These are phyloP conservation scores for Cosmia pyralina DNA, from an alignment of 2,888 invertebrate genomes.

Conservation along the genomic window DNA sequence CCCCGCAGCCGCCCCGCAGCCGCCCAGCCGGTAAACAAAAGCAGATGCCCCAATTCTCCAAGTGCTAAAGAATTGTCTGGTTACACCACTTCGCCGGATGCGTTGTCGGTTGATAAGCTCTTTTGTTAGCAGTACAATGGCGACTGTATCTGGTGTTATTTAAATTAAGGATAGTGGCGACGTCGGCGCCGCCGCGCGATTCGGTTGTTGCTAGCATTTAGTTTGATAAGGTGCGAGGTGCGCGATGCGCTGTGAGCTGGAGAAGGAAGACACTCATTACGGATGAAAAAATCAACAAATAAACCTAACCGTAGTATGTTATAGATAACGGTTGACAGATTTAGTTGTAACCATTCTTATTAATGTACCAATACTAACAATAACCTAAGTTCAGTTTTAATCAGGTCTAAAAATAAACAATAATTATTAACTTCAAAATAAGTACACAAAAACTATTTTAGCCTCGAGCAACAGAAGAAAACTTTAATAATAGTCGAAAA, in stretches of 20 bases:
- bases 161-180: conserved; percentile 54
- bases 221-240: conserved; percentile 46
- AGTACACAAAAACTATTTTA: neutral
- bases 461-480: neutral
- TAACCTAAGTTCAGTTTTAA: neutral
- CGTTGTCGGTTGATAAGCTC: conserved; percentile 62
- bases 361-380: neutral
- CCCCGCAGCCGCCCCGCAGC: conserved; percentile 41
- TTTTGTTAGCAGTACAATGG: conserved; percentile 61
- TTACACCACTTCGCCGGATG: conserved; percentile 55
- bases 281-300: neutral
- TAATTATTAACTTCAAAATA: neutral
- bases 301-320: neutral
- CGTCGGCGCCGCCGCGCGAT: conserved; percentile 10
- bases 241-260: neutral
- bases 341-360: neutral
- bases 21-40: conserved; percentile 68
- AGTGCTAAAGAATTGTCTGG: conserved; percentile 68
- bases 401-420: neutral
- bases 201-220: conserved; percentile 37
- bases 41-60: conserved; percentile 78
- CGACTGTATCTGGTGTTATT: conserved; percentile 59
- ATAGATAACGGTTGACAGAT: neutral
- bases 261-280: neutral
- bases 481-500: conserved; percentile 11